These are phyloP conservation scores for Euspilapteryx auroguttella DNA, from an alignment of 2,888 invertebrate genomes.

Conservation along the genomic window DNA sequence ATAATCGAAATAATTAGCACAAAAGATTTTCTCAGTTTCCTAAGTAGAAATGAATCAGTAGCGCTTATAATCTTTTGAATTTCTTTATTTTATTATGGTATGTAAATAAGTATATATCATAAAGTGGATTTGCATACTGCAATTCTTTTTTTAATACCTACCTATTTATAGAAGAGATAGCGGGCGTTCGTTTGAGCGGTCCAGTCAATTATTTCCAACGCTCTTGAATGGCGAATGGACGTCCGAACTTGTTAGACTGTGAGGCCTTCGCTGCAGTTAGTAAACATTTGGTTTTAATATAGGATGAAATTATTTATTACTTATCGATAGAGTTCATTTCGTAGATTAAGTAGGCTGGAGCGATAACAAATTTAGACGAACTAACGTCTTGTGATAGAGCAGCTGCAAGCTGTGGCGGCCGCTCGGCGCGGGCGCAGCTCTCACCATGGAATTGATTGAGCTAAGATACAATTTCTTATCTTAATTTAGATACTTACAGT, in stretches of 20 bases:
- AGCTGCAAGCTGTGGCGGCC: slow-evolving; percentile 20
- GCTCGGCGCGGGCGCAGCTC: slow-evolving; percentile 1
- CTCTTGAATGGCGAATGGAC: slow-evolving; percentile 19
- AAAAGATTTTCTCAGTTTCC: slow-evolving; percentile 49
- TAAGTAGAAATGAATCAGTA: slow-evolving; percentile 53
- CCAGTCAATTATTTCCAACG: slow-evolving; percentile 54
- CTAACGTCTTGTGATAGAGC: slow-evolving; percentile 50
- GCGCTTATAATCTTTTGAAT: slow-evolving; percentile 48
- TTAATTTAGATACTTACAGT: no score
- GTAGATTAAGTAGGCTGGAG: slow-evolving; percentile 58
- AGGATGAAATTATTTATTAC: slow-evolving; percentile 58
- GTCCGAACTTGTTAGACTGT: slow-evolving; percentile 11
- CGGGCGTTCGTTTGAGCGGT: slow-evolving; percentile 18
- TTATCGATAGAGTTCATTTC: slow-evolving; percentile 55
- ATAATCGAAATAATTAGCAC: slow-evolving; percentile 41
- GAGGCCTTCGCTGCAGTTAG: slow-evolving; percentile 12
- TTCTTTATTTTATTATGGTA: slow-evolving; percentile 32
- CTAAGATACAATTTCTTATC: no score
- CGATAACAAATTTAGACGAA: slow-evolving; percentile 56
- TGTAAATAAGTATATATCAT: slow-evolving; percentile 40
- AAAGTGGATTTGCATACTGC: slow-evolving; percentile 43
- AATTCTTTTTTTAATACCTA: slow-evolving; percentile 17
- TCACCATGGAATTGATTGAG: no score
- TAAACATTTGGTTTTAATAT: slow-evolving; percentile 51
- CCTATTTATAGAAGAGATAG: slow-evolving; percentile 24